A percentile compares a stretch with the other conserved stretches of the same genome.
These are phyloP conservation scores for Camelus bactrianus DNA, from an alignment of 2,113 vertebrate genomes.

Conservation along the genomic window DNA sequence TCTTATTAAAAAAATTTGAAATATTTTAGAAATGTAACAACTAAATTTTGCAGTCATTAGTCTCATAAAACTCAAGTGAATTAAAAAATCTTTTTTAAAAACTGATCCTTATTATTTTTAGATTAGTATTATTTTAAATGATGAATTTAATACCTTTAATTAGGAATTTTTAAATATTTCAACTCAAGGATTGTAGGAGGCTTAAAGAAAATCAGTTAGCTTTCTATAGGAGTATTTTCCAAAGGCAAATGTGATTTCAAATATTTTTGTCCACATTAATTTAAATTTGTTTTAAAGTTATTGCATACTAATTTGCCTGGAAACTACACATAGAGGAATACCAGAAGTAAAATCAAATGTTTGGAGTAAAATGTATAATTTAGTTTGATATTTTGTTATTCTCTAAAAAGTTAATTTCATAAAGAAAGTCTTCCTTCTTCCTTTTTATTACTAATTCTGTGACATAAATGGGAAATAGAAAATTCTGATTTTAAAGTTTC, in stretches of 20 bases:
- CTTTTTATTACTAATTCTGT: conserved; percentile 7
- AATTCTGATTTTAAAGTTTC: conserved; percentile 16
- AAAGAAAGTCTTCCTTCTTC: neutral
- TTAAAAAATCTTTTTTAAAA: neutral
- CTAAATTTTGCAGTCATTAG: neutral
- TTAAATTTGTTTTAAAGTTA: conserved; percentile 31
- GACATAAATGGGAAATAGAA: neutral
- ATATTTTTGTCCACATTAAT: conserved; percentile 11
- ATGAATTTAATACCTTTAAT: conserved; percentile 15
- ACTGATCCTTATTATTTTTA: neutral
- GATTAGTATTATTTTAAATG: conserved; percentile 1
- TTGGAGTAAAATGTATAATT: conserved; percentile 25
- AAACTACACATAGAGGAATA: neutral
- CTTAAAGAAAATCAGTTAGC: conserved; percentile 34
- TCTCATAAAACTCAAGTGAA: conserved; percentile 25
- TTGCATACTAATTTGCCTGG: neutral
- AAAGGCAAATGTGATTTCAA: conserved; percentile 42
- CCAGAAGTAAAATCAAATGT: neutral
- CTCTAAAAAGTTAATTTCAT: conserved; percentile 32
- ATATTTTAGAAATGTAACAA: conserved; percentile 29
- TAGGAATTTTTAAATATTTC: conserved; percentile 44
- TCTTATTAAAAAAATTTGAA: neutral
- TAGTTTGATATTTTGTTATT: neutral
- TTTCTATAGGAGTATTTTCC: neutral
- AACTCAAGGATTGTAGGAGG: neutral